Evolutionary conservation across 2,797 vertebrate species (phyloP).

Genomic region (Hylomyscus alleni): DNA sequence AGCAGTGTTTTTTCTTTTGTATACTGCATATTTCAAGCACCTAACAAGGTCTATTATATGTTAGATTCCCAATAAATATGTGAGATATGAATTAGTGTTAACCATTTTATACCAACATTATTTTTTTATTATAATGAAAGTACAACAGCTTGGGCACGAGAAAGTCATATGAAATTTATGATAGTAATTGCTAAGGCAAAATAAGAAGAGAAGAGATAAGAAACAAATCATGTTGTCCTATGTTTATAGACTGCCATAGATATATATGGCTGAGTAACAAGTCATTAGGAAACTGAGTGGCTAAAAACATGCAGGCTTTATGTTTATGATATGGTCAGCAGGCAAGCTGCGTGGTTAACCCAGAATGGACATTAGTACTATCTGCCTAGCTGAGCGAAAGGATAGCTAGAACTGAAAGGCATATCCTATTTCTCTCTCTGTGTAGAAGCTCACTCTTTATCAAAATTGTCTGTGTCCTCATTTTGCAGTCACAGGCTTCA

Average conservation of each 20-base stretch:
- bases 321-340: neutral
- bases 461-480: neutral
- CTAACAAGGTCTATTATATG: neutral
- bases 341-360: neutral
- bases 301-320: neutral
- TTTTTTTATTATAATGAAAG: constrained; percentile 51
- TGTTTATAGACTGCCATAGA: neutral
- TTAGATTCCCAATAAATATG: constrained; percentile 23
- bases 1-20: constrained; percentile 4
- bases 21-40: neutral
- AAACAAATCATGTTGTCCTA: constrained; percentile 31
- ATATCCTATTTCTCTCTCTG: neutral
- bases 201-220: neutral
- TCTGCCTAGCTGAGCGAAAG: neutral
- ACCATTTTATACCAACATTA: neutral
- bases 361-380: neutral
- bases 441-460: neutral
- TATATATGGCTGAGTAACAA: neutral
- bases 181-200: neutral
- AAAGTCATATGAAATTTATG: constrained; percentile 24
- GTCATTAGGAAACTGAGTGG: neutral
- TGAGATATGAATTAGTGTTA: neutral
- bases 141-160: neutral
- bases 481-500: neutral
- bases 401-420: neutral